Conservation (phyloP, 2,113 vertebrate species). For the Chelonoidis abingdonii region DNA sequence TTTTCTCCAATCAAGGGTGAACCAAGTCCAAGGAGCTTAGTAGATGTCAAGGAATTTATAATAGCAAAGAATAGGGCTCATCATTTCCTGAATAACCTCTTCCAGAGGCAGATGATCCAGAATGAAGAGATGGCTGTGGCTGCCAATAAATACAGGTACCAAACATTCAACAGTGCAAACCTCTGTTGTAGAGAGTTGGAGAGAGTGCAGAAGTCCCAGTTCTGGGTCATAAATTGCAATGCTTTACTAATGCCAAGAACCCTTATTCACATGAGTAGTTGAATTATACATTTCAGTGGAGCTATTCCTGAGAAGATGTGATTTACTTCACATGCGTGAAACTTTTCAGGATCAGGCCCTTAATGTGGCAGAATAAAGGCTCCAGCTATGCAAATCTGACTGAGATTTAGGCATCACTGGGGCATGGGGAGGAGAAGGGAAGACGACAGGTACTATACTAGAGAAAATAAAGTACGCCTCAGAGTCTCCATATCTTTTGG, state of each 20-base stretch:
- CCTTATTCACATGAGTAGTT: not conserved
- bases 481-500: too few species aligned
- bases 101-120: rapidly evolving
- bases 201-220: not conserved
- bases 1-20: not conserved
- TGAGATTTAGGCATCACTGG: not conserved
- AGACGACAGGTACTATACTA: not conserved
- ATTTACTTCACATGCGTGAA: not conserved
- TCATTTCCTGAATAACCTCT: not conserved
- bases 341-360: not conserved
- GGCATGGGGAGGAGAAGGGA: rapidly evolving
- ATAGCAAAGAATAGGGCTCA: not conserved
- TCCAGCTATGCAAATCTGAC: not conserved
- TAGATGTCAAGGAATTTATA: rapidly evolving
- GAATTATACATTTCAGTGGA: not conserved
- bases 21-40: rapidly evolving
- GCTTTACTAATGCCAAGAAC: rapidly evolving
- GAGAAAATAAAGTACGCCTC: not conserved
- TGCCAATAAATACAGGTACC: rapidly evolving
- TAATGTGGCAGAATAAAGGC: not conserved
- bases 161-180: not conserved
- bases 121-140: rapidly evolving
- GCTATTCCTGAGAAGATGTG: not conserved
- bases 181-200: too few species aligned
- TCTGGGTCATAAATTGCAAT: not conserved